Percentiles rank a stretch among this genome's conserved stretches.
Conservation (phyloP, 2,797 vertebrate genomes). For the Brotula barbata region DNA sequence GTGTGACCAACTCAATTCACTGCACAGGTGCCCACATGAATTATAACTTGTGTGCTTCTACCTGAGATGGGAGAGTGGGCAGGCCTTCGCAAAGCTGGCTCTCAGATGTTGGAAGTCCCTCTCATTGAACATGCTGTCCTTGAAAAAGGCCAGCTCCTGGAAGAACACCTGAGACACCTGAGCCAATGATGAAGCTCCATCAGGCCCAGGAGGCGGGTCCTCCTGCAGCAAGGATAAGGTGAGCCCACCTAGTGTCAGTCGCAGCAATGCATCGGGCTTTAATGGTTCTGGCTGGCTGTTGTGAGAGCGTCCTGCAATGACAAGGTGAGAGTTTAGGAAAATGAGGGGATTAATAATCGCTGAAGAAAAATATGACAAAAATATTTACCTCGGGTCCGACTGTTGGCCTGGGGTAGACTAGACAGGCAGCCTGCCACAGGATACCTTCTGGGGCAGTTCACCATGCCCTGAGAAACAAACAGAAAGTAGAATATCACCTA, state of each 20-base stretch:
- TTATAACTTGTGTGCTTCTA: constrained; percentile 51
- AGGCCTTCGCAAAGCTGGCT: constrained; percentile 83
- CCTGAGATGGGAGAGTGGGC: constrained; percentile 87
- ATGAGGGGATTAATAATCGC: no score
- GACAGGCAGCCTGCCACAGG: constrained; percentile 81
- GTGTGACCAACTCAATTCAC: background rate
- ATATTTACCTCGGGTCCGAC: constrained; percentile 69
- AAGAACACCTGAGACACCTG: constrained; percentile 84
- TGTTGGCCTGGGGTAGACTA: constrained; percentile 72
- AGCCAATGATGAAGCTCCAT: constrained; percentile 62
- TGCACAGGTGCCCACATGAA: background rate
- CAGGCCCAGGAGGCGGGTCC: constrained; percentile 55
- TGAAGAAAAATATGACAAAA: no score
- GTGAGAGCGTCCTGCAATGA: constrained; percentile 76
- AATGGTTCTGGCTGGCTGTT: constrained; percentile 77
- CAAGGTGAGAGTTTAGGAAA: background rate
- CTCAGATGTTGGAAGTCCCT: constrained; percentile 86
- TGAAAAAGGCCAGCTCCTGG: constrained; percentile 81
- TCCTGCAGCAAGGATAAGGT: constrained; percentile 86
- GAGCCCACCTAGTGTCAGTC: constrained; percentile 85
- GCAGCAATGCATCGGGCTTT: constrained; percentile 84
- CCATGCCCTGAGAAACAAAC: constrained; percentile 68
- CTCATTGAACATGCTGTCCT: constrained; percentile 86
- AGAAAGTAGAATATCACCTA: background rate
- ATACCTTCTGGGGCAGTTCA: constrained; percentile 81